Percentiles rank a stretch among this genome's conserved stretches.
Conservation (phyloP, 2,797 vertebrate genomes). For the Silurus aristotelis region DNA sequence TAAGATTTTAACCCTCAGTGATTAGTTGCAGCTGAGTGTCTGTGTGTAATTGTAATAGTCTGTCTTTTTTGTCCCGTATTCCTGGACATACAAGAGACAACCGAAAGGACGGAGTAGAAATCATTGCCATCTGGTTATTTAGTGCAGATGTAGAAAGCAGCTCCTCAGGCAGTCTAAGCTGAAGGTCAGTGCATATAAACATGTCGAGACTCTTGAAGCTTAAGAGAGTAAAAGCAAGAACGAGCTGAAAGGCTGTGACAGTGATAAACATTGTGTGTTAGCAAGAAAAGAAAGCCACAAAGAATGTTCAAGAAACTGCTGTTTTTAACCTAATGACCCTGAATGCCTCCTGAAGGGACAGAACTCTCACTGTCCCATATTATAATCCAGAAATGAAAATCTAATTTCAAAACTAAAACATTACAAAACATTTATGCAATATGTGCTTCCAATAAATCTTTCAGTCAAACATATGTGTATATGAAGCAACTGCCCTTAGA, state of each 20-base stretch:
- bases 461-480: neutral
- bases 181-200: slow-evolving; percentile 14
- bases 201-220: neutral
- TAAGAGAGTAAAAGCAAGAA: neutral
- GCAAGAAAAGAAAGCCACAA: neutral
- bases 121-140: slow-evolving; percentile 29
- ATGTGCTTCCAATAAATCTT: neutral
- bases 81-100: neutral
- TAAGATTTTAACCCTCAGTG: neutral
- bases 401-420: neutral
- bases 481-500: neutral
- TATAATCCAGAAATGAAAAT: neutral
- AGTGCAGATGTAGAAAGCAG: slow-evolving; percentile 14
- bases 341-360: too few relatives aligned
- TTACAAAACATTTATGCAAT: neutral
- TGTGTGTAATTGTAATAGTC: neutral
- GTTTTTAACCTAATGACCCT: neutral
- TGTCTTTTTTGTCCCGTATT: neutral
- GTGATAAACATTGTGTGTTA: neutral
- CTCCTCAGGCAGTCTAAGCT: slow-evolving; percentile 9
- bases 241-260: neutral
- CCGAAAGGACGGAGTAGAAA: neutral
- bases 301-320: neutral
- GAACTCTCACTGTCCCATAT: neutral
- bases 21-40: neutral